These are phyloP conservation scores for Salpingus planirostris DNA, from an alignment of 2,888 invertebrate species.

Conservation along the genomic window DNA sequence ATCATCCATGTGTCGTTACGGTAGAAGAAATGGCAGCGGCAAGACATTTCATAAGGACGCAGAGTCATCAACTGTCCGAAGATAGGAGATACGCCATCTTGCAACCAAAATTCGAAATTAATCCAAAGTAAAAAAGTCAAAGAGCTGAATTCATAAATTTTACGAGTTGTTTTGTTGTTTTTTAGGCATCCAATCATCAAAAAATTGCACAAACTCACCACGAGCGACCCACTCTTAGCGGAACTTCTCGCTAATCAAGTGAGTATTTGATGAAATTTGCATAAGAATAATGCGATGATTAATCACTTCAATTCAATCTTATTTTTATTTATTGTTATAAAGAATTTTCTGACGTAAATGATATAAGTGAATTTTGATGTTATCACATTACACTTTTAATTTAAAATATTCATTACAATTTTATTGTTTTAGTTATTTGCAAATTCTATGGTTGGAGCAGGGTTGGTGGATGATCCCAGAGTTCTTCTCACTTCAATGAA, in stretches of 20 bases:
- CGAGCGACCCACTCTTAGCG: conserved; percentile 70
- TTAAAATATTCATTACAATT: too few species aligned
- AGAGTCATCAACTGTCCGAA: conserved; percentile 71
- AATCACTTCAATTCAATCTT: too few species aligned
- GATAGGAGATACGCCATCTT: conserved; percentile 78
- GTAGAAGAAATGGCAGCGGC: conserved; percentile 97
- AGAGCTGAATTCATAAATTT: conserved; percentile 6
- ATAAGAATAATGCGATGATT: too few species aligned
- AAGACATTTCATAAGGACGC: conserved; percentile 86
- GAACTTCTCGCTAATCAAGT: conserved; percentile 78
- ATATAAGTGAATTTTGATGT: too few species aligned
- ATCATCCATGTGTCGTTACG: conserved; percentile 90
- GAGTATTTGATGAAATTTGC: neutral
- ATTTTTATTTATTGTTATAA: too few species aligned
- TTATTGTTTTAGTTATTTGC: conserved; percentile 60
- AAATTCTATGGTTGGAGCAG: conserved; percentile 93
- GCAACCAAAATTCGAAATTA: conserved; percentile 89
- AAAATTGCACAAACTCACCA: conserved; percentile 69
- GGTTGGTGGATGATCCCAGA: conserved; percentile 85
- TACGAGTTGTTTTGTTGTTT: neutral
- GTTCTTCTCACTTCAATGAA: conserved; percentile 79
- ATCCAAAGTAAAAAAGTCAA: conserved; percentile 62
- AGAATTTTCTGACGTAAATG: too few species aligned
- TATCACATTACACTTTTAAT: too few species aligned
- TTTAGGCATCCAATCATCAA: conserved; percentile 81